Evolutionary conservation across 2,888 invertebrate species (phyloP).

Genomic region (Yponomeuta cagnagella): DNA sequence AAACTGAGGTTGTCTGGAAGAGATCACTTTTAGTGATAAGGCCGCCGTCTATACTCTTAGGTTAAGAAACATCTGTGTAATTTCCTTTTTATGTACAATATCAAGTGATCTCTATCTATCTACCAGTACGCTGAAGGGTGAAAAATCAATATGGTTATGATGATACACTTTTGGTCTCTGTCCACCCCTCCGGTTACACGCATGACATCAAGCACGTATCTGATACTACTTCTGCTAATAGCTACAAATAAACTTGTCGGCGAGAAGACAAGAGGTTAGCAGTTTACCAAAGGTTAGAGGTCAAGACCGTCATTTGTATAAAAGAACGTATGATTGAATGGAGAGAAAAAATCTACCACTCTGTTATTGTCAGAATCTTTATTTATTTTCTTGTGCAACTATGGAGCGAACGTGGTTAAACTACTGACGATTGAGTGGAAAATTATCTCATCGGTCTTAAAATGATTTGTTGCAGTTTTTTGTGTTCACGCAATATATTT

Average conservation of each 20-base stretch:
- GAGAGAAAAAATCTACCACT: background rate
- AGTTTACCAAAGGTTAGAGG: conserved; percentile 1
- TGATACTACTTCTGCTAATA: background rate
- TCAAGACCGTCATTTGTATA: conserved; percentile 1
- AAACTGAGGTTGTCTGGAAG: too few relatives aligned
- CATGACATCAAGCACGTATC: too few relatives aligned
- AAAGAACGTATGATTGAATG: background rate
- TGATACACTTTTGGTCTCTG: too few relatives aligned
- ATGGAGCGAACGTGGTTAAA: background rate
- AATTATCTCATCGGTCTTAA: background rate
- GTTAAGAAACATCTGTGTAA: too few relatives aligned
- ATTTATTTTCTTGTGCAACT: background rate
- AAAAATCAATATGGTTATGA: too few relatives aligned
- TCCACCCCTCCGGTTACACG: too few relatives aligned
- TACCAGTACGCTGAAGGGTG: too few relatives aligned
- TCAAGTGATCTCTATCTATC: too few relatives aligned
- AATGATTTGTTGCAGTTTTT: background rate
- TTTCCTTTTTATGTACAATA: too few relatives aligned
- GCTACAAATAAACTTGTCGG: background rate
- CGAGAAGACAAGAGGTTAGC: background rate
- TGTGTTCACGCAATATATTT: background rate
- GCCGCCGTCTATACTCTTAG: too few relatives aligned
- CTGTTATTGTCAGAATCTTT: background rate
- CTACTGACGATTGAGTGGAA: background rate
- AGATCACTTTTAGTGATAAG: too few relatives aligned